Evolutionary conservation across 2,888 invertebrate species (phyloP), one percentile per base, ranked within the genome.

Genomic region (Heliconius aoede): DNA sequence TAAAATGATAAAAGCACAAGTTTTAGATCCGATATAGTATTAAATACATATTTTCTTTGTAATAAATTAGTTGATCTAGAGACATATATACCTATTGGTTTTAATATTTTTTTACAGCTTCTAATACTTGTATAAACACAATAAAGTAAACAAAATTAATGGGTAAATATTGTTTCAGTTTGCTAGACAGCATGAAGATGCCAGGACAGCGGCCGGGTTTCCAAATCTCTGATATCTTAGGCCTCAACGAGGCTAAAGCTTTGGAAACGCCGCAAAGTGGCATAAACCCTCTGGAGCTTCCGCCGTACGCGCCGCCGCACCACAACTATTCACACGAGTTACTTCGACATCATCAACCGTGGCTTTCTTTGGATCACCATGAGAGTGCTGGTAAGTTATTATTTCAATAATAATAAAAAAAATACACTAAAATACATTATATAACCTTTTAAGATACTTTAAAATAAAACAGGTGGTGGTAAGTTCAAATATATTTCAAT

Each of bases 161-260:
- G 1, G 15, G 5, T 21, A 32, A 61, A 11, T 9, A 81, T 82
- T 83, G 80, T 79, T 77, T 18, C 95, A 98, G 98, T 86, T 94
- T 98, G 78, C 92, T 98, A 88, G 98, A 98, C 89, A 97, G 96
- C 84, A 97, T 97, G 95, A 97, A 97, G 91, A 96, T 97, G 95
- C 96, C 97, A 0, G 96, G 96, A 73, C 96, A 96, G 86, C 95
- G 97, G 83, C 95, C 97, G 0, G 97, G 98, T 79, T 99, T 99
- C 91, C 98, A 98, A 86, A 98, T 99, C 85, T 97, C 98, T 84
- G 98, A 99, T 90, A 98, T 99, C 86, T 95, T 99, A 86, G 98
- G 99, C 84, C 95, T 99, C 84, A 98, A 98, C 86, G 97, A 97
- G 83, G 95, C 95, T 80, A 90, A 94, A 81, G 89, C 90, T 51